phyloP scores from a whole-genome alignment of 2,797 vertebrate species.

The Myiothlypis chrysogaster region DNA sequence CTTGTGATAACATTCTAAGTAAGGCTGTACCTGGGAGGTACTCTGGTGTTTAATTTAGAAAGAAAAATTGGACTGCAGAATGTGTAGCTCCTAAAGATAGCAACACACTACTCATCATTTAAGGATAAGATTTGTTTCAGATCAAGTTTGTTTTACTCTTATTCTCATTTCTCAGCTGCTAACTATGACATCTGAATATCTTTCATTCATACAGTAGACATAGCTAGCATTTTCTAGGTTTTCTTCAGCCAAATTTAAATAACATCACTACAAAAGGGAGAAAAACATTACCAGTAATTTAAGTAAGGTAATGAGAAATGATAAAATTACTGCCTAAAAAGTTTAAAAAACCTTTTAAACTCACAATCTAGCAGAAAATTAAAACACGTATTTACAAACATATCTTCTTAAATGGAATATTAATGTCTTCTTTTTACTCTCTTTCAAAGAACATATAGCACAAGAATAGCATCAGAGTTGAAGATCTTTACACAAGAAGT shows the following conservation, averaged over 20 bases:
- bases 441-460: background rate
- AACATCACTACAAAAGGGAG: background rate
- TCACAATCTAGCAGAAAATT: background rate
- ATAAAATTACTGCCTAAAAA: background rate
- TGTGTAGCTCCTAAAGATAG: background rate
- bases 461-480: background rate
- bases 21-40: background rate
- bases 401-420: background rate
- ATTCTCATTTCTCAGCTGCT: background rate
- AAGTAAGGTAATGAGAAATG: background rate
- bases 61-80: background rate
- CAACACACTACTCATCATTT: background rate
- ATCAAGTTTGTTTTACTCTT: background rate
- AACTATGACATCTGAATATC: background rate
- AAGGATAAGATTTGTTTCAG: background rate
- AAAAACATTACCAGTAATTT: background rate
- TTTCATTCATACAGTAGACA: background rate
- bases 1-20: background rate
- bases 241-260: background rate
- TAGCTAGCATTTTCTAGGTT: background rate
- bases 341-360: background rate
- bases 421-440: background rate
- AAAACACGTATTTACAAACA: background rate
- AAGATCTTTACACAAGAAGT: background rate
- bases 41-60: background rate